Base-by-base conservation (phyloP, 1,140 invertebrate genomes). In the Elysia chlorotica region DNA sequence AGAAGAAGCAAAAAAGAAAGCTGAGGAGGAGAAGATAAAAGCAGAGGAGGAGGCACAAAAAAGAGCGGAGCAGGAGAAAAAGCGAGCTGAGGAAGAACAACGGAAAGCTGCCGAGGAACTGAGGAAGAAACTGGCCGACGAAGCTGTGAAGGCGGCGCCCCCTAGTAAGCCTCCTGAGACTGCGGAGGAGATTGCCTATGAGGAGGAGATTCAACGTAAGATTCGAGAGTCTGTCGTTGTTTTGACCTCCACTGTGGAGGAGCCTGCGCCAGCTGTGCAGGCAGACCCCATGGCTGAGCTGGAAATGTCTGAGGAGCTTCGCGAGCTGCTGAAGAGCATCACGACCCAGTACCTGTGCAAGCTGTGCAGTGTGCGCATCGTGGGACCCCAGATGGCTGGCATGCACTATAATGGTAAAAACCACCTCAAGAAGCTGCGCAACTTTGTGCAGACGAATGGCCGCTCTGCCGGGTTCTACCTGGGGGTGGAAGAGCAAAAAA, bases 381-480 rank as follows among this genome's bases (percentile, higher is more conserved):
- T 62, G 35, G 57, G 68, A 17, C 56, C 54, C 25, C 68, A 71
- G 2, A 71, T 71, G 68, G 56, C 56, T 4, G 68, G 56, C 33
- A 69, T 69, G 66, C 68, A 71, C 36, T 71, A 71, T 25, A 71
- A 71, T 62, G 68, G 68, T 2, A 71, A 71, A 62, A 71, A 71
- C 31, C 68, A 71, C 48, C 10, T 62, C 2, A 71, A 71, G 35
- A 71, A 71, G 25, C 35, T 71, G 28, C 41, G 57, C 17, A 71
- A 38, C 37, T 71, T 71, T 71, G 68, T 41, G 6, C 68, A 71
- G 28, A 71, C 68, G n/a, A 71, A 71, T 71, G 68, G 68, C 2
- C 54, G 68, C 17, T 71, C 68, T 17, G 68, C 68, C 6, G 68
- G 68, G 21, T 71, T 61, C 48, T 61, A 71, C 37, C 4, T 62